These are phyloP conservation scores for Lynx canadensis DNA, from an alignment of 2,113 vertebrate genomes.

Conservation along the genomic window DNA sequence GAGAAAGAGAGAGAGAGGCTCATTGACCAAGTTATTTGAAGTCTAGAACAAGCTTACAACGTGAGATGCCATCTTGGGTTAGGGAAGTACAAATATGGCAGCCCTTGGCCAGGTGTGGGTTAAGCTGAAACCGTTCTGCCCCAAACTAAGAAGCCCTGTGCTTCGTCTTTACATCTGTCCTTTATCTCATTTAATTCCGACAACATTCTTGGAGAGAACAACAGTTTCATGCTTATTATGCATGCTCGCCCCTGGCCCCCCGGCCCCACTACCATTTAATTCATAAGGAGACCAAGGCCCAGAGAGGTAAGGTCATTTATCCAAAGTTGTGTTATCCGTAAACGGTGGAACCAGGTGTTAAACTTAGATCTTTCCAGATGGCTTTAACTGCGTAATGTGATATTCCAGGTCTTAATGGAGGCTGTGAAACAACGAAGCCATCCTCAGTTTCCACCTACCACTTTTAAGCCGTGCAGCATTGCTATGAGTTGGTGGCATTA, in stretches of 20 bases:
- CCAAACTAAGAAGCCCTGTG: background rate
- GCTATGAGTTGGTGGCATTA: background rate
- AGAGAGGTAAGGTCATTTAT: background rate
- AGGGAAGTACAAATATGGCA: background rate
- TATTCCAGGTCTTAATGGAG: background rate
- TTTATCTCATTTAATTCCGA: background rate
- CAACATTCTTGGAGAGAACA: too few species aligned
- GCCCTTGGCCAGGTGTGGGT: background rate
- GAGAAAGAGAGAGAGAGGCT: background rate
- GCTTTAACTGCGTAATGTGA: background rate
- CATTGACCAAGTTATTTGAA: background rate
- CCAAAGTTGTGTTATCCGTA: background rate
- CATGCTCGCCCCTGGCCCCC: too few species aligned
- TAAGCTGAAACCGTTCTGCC: background rate
- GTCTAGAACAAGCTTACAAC: background rate
- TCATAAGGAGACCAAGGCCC: background rate
- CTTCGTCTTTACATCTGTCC: background rate
- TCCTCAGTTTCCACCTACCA: background rate
- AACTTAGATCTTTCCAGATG: background rate
- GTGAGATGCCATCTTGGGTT: background rate
- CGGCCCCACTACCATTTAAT: background rate
- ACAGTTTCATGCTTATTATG: background rate
- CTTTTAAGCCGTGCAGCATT: background rate
- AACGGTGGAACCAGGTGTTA: background rate
- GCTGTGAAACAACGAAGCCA: background rate